Conservation (phyloP, 30 jellyfish, hydroid and myxozoan species). For the Hydra vulgaris region DNA sequence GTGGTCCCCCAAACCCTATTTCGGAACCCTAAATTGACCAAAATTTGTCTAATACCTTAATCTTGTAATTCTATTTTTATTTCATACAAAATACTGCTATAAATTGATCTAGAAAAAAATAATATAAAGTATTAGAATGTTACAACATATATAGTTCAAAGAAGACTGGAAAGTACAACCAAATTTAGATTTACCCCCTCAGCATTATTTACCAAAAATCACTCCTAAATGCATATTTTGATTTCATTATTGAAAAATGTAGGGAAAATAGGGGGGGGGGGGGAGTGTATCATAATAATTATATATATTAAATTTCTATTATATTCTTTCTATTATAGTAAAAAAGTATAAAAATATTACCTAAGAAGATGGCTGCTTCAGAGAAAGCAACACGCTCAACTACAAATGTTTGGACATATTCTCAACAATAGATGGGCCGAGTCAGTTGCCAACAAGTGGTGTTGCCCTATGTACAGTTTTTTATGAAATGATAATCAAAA, state of each 20-base stretch:
- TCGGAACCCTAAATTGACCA: no score
- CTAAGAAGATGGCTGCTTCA: background rate
- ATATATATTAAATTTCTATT: background rate
- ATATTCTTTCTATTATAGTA: background rate
- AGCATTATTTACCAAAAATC: background rate
- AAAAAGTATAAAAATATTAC: background rate
- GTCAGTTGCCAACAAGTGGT: background rate
- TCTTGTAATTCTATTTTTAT: background rate
- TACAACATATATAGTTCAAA: background rate
- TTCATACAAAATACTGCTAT: background rate
- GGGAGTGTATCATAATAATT: background rate
- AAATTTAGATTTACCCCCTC: background rate
- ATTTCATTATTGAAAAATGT: background rate
- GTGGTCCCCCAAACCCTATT: no score
- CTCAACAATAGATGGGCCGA: background rate
- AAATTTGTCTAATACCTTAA: no score
- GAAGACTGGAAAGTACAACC: background rate
- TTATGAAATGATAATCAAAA: background rate
- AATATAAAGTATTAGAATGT: background rate
- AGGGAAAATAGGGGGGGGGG: background rate
- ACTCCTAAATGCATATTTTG: background rate
- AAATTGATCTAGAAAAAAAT: background rate
- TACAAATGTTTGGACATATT: background rate
- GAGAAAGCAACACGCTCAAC: background rate
- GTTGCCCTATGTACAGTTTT: background rate